Conservation (phyloP, 2,113 vertebrate genomes). For the Petaurus breviceps region DNA sequence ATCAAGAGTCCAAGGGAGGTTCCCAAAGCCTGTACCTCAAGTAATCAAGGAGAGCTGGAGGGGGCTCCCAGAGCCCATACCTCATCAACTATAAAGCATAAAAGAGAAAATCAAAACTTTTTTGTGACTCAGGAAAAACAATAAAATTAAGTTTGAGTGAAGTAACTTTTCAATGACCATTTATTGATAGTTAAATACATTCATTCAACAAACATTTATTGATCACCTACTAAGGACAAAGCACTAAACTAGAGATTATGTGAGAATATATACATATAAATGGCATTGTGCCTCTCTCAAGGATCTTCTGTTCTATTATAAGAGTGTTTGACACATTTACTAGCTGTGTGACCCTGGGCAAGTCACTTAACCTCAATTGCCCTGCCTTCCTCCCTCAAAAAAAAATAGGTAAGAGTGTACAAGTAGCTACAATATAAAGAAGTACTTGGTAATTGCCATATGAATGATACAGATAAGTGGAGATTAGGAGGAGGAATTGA, state of each 20-base stretch:
- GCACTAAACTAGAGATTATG: not conserved
- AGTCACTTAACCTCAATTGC: too few relatives aligned
- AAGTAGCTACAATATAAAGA: not conserved
- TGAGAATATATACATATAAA: not conserved
- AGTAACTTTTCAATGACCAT: not conserved
- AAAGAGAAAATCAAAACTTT: not conserved
- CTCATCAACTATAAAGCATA: too few relatives aligned
- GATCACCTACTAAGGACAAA: not conserved
- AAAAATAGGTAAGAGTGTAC: not conserved
- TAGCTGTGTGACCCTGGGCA: too few relatives aligned
- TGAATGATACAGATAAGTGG: not conserved
- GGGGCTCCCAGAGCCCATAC: too few relatives aligned
- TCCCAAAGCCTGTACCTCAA: too few relatives aligned
- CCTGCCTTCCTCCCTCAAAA: too few relatives aligned
- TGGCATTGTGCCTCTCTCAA: not conserved
- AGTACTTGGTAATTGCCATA: not conserved
- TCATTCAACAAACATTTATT: not conserved
- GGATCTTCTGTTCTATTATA: not conserved
- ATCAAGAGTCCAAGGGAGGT: too few relatives aligned
- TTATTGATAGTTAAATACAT: not conserved
- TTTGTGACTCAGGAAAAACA: not conserved
- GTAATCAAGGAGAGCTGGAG: too few relatives aligned
- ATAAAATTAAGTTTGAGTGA: not conserved
- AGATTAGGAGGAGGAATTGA: not conserved
- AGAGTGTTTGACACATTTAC: too few relatives aligned